These are phyloP conservation scores for Rapana venosa DNA, from an alignment of 2,888 invertebrate genomes.

Conservation along the genomic window DNA sequence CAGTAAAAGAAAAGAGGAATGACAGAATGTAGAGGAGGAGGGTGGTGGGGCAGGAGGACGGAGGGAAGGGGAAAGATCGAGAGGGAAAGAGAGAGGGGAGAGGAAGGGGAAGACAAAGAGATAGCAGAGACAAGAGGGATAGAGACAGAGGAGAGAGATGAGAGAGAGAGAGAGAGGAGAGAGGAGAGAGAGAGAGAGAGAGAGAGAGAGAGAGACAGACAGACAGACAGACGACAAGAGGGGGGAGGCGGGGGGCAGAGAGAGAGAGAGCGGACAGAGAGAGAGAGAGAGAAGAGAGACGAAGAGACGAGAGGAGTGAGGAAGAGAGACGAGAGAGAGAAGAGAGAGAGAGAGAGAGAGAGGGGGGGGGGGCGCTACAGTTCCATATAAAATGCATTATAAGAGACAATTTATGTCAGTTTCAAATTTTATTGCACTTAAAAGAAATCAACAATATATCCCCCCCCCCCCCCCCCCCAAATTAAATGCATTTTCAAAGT, in stretches of 20 bases:
- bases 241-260: neutral
- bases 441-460: no score
- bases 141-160: neutral
- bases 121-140: neutral
- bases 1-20: neutral
- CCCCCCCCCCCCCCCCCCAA: no score
- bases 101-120: neutral
- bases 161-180: neutral
- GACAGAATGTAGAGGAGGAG: neutral
- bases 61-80: neutral
- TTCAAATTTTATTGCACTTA: no score
- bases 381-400: no score
- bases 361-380: neutral
- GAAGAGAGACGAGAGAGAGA: neutral
- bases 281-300: neutral
- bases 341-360: neutral
- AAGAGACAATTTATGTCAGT: no score
- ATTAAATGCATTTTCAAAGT: no score
- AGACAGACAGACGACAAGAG: neutral
- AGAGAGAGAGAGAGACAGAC: conserved; percentile 6
- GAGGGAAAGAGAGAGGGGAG: no score
- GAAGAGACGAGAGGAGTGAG: neutral
- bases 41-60: neutral
- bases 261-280: neutral
- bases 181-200: neutral